Evolutionary conservation across 2,113 vertebrate genomes (phyloP).

Genomic region (Sebastes fasciatus): DNA sequence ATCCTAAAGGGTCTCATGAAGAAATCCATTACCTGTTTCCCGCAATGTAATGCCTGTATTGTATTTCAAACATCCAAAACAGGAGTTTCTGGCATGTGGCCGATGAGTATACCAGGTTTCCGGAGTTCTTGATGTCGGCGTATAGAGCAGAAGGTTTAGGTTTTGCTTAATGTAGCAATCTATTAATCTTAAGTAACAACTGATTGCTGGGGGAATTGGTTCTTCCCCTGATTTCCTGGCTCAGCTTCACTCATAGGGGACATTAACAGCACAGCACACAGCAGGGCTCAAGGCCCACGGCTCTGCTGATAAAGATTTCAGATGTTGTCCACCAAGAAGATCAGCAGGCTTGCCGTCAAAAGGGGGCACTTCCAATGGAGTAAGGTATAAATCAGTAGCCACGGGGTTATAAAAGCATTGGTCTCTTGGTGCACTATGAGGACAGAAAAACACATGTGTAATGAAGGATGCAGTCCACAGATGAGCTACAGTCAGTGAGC

Average conservation of each 20-base stretch:
- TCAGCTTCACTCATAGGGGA: conserved; percentile 56
- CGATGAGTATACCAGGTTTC: conserved; percentile 80
- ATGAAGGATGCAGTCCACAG: conserved; percentile 56
- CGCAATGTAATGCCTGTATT: conserved; percentile 42
- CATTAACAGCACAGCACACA: conserved; percentile 54
- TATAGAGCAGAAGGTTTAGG: conserved; percentile 53
- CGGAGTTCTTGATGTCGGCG: conserved; percentile 57
- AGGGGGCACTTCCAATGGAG: conserved; percentile 40
- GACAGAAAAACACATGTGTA: conserved; percentile 72
- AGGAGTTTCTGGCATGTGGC: conserved; percentile 68
- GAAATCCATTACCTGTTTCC: conserved; percentile 35
- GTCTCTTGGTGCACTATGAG: conserved; percentile 37
- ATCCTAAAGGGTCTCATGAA: conserved; percentile 15
- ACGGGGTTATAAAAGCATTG: conserved; percentile 49
- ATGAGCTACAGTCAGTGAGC: conserved; percentile 53
- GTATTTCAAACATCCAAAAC: conserved; percentile 68
- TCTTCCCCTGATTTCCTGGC: conserved; percentile 72
- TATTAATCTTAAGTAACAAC: conserved; percentile 78
- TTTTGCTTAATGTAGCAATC: conserved; percentile 72
- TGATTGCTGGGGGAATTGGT: conserved; percentile 66
- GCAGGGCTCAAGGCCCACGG: conserved; percentile 29
- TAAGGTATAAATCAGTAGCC: conserved; percentile 69
- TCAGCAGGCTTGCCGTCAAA: conserved; percentile 54
- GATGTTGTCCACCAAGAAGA: conserved; percentile 75
- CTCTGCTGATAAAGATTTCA: conserved; percentile 82